Evolutionary conservation across 2,113 vertebrate species (phyloP).

Genomic region (Plecotus auritus): DNA sequence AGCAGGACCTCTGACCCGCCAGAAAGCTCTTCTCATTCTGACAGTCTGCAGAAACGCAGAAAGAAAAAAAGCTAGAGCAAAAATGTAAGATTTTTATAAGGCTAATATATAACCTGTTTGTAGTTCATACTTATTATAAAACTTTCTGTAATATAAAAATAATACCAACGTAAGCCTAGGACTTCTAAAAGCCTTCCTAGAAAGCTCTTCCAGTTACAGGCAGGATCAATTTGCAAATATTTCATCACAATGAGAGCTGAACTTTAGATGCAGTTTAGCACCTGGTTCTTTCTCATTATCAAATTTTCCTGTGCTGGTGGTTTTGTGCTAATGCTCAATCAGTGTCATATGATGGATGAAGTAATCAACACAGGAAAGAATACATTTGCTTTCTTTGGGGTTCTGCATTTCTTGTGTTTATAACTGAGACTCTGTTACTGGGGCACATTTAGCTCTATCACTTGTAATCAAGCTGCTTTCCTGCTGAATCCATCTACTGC

Average conservation of each 20-base stretch:
- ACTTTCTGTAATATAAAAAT: background rate
- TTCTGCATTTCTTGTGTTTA: background rate
- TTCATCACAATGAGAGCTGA: background rate
- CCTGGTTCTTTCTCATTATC: slow-evolving; percentile 3
- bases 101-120: background rate
- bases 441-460: background rate
- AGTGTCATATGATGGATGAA: background rate
- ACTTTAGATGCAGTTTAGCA: background rate
- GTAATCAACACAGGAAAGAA: background rate
- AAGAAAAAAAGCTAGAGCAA: background rate
- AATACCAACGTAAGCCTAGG: background rate
- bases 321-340: background rate
- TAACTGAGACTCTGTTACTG: background rate
- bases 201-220: background rate
- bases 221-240: background rate
- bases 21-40: background rate
- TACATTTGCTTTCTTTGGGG: background rate
- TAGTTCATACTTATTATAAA: background rate
- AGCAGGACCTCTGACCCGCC: background rate
- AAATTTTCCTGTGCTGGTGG: background rate
- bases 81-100: background rate
- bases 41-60: background rate
- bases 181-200: background rate
- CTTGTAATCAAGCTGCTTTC: background rate
- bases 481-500: background rate